Evolutionary conservation across 2,797 vertebrate species (phyloP).

Genomic region (Pangasius djambal): DNA sequence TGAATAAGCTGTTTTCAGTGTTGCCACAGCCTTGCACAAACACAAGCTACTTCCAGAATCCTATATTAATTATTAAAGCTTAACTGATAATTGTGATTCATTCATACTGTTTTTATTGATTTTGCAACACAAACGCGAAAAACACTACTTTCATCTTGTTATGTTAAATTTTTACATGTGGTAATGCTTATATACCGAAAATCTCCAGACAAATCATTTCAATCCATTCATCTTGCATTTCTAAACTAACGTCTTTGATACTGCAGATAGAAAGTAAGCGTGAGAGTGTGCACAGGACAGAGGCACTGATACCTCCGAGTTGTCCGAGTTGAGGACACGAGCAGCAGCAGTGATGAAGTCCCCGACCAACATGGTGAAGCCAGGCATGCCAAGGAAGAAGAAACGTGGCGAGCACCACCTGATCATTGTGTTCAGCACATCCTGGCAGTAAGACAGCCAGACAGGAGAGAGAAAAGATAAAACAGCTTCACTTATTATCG

Average conservation of each 20-base stretch:
- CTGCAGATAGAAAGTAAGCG: neutral
- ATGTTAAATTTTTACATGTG: neutral
- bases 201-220: neutral
- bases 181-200: neutral
- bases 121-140: neutral
- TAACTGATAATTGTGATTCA: neutral
- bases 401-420: slow-evolving; percentile 92
- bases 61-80: neutral
- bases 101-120: neutral
- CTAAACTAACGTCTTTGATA: neutral
- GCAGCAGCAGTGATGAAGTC: slow-evolving; percentile 90
- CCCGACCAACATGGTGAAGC: slow-evolving; percentile 91
- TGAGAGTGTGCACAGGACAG: neutral
- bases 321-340: slow-evolving; percentile 81
- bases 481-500: neutral
- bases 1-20: neutral
- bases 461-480: neutral
- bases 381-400: slow-evolving; percentile 93
- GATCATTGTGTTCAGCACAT: slow-evolving; percentile 90
- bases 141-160: neutral
- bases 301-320: slow-evolving; percentile 79
- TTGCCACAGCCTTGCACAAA: neutral
- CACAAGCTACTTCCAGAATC: neutral
- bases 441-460: slow-evolving; percentile 72
- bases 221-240: neutral